Base-by-base conservation (phyloP, 2,888 invertebrate genomes). In the Psylliodes chrysocephalus region DNA sequence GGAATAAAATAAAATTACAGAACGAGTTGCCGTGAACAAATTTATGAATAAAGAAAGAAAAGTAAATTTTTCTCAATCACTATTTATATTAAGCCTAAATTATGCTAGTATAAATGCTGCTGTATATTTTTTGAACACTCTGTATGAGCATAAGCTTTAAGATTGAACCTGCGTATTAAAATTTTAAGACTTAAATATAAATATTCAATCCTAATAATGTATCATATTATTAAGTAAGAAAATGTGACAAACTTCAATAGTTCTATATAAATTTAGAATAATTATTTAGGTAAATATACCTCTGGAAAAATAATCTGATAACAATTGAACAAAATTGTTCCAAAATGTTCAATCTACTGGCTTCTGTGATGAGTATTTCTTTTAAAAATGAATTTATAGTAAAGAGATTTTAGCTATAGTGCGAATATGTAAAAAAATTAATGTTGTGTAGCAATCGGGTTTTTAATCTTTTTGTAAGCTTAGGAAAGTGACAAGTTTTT, bases 341-440 rank as follows among this genome's bases (percentile, higher is more conserved):
- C 71, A 67, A 71, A 73, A 70, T 70, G 64, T 49, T 53, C 46
- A 71, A 64, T 74, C 71, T 74, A 77, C 78, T 78, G 75, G 82
- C 82, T 82, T 82, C 81, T 82, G 82, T 82, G 81, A 82, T 81
- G 80, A 77, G 77, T 81, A 80, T 73, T 75, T 78, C 77, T 75
- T 69, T 77, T 72, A 69, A 70, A 74, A 67, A 74, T 68, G 69
- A 70, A 68, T 69, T 69, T 74, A 75, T 77, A 73, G 77, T 73
- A 47, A 55, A 64, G 49, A 72, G 75, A 64, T 63, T 65, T 63
- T 68, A 65, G 63, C 46, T 68, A 68, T 57, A 57, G 55, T 44
- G 44, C 55, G 22, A 35, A 42, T 64, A 63, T 52, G 35, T 46
- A 66, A 63, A 64, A 49, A 54, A 60, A 59, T 66, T 68, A 64